Base-by-base conservation (phyloP, 2,113 vertebrate genomes). In the Larimichthys polyactis region DNA sequence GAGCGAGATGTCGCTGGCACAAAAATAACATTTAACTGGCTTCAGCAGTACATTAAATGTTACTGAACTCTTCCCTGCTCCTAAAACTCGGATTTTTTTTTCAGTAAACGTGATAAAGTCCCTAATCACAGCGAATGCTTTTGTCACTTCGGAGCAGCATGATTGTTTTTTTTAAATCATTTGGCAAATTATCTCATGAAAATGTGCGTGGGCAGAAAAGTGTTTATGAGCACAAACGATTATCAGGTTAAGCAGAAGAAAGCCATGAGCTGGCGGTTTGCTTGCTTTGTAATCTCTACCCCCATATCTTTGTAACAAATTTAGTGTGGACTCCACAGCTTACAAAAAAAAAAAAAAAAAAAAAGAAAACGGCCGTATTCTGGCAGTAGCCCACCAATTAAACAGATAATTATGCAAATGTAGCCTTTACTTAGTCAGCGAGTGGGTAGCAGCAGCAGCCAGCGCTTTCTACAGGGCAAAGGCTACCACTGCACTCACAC, bases 381-480 rank as follows among this genome's bases (percentile, higher is more conserved):
- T 89, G 91, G 92, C 91, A 91, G 68, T 57, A 76, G 83, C 85
- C 86, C 74, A 73, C 87, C 95, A 95, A 95, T 95, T 95, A 95
- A 94, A 94, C 80, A 89, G 94, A 94, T 93, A 93, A 95, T 95
- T 95, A 95, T 96, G 94, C 92, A 95, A 95, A 96, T 95, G 93
- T 94, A 93, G 94, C 95, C 94, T 95, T 96, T 95, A 94, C 94
- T 95, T 93, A 94, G 94, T 95, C 93, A 94, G 93, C 83, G 89
- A 94, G 94, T 95, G 92, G 94, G 95, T 92, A 93, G 92, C 71
- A 46, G 77, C 86, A 80, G 81, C 81, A 88, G 80, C 78, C 73
- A 81, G 87, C 58, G 79, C 71, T 87, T 92, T 84, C 81, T 89
- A 85, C 65, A 29, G 80, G 87, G 86, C 85, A 88, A 88, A 82